Conservation (phyloP, 2,888 invertebrate genomes). For the Ectemnius lituratus region DNA sequence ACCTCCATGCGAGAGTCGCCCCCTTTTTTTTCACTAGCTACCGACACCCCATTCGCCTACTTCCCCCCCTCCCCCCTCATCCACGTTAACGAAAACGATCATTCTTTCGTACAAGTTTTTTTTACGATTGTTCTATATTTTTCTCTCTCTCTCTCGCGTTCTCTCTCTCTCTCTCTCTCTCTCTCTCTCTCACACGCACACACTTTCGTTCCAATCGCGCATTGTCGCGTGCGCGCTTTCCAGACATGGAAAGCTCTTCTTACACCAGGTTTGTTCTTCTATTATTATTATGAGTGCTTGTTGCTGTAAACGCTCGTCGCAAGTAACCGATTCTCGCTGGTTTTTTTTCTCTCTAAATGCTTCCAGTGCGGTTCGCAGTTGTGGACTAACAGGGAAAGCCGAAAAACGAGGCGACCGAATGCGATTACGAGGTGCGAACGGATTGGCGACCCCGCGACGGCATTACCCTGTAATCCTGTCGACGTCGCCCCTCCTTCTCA, state of each 20-base stretch:
- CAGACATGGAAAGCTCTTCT: too few relatives aligned
- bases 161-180: conserved; percentile 3
- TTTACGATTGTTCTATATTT: too few relatives aligned
- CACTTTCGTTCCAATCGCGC: conserved; percentile 14
- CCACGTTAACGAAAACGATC: neutral
- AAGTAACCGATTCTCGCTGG: neutral
- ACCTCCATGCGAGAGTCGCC: neutral
- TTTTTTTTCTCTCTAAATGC: neutral
- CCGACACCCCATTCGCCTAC: neutral
- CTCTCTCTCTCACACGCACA: neutral
- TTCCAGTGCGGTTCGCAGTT: neutral
- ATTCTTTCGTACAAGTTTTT: neutral
- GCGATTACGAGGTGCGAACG: conserved; percentile 1
- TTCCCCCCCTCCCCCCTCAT: neutral
- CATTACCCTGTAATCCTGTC: conserved; percentile 1
- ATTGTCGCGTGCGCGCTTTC: neutral
- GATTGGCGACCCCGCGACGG: neutral
- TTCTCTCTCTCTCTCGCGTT: neutral
- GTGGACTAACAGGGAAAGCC: neutral
- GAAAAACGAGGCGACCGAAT: conserved; percentile 1
- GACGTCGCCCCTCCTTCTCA: conserved; percentile 8
- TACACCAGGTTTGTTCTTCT: too few relatives aligned
- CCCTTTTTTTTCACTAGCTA: neutral
- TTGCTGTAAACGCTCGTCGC: neutral
- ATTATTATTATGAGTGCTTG: neutral